Evolutionary conservation across 2,797 vertebrate genomes (phyloP).

Genomic region (Tenualosa ilisha): DNA sequence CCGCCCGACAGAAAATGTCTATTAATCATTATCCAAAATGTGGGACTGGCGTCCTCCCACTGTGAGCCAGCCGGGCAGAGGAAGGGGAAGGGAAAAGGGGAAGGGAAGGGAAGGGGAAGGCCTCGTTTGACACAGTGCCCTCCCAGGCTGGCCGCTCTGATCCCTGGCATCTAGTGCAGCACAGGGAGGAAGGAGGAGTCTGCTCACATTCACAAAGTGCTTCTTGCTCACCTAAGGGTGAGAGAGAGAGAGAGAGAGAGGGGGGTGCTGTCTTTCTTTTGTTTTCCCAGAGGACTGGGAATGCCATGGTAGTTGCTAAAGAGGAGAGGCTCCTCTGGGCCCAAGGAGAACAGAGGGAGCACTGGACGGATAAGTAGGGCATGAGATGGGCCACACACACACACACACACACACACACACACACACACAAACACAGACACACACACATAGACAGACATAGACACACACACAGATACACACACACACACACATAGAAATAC

Average conservation of each 20-base stretch:
- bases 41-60: slow-evolving; percentile 16
- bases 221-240: slow-evolving; percentile 22
- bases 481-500: not conserved
- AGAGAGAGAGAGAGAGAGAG: not conserved
- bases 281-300: slow-evolving; percentile 4
- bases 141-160: slow-evolving; percentile 6
- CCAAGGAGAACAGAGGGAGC: not conserved
- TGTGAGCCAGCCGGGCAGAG: not conserved
- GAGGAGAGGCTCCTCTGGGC: not conserved
- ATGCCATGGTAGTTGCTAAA: not conserved
- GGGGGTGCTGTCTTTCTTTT: not conserved
- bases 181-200: not conserved
- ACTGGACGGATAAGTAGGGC: not conserved
- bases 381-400: slow-evolving; percentile 15
- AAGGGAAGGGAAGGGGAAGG: not conserved
- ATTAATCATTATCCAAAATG: slow-evolving; percentile 67
- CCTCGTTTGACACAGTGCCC: slow-evolving; percentile 49
- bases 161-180: not conserved
- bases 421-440: slow-evolving; percentile 6
- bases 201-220: not conserved
- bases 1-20: slow-evolving; percentile 63
- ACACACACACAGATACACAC: not conserved
- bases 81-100: not conserved
- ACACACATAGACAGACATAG: not conserved
- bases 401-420: not conserved